These are phyloP conservation scores for Temnothorax ravouxi DNA, from an alignment of 2,888 invertebrate species.

Conservation along the genomic window DNA sequence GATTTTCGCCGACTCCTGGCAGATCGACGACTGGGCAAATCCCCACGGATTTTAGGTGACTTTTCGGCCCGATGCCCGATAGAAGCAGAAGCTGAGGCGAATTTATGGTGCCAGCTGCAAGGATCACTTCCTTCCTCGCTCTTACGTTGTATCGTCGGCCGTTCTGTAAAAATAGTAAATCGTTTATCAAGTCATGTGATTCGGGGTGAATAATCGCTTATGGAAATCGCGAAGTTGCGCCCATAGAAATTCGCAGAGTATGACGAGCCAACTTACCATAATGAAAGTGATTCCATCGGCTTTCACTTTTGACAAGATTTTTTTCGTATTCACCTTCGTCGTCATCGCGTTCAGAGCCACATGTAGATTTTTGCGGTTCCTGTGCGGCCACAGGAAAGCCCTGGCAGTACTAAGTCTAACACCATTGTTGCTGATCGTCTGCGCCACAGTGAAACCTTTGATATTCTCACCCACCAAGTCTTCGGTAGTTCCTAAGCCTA, in stretches of 20 bases:
- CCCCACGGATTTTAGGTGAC: slow-evolving; percentile 88
- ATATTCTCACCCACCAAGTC: slow-evolving; percentile 89
- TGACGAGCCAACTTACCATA: slow-evolving; percentile 63
- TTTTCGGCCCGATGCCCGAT: slow-evolving; percentile 90
- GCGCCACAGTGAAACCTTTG: slow-evolving; percentile 90
- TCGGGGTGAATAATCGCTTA: background rate
- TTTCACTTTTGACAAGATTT: slow-evolving; percentile 83
- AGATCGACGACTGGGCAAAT: slow-evolving; percentile 88
- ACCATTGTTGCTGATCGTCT: slow-evolving; percentile 89
- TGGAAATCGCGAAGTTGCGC: background rate
- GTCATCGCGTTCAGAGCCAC: slow-evolving; percentile 89
- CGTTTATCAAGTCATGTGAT: too few relatives aligned
- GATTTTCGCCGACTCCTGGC: slow-evolving; percentile 90
- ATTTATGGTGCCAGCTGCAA: slow-evolving; percentile 90
- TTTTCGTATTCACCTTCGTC: slow-evolving; percentile 87
- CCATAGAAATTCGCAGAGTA: background rate
- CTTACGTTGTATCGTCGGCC: slow-evolving; percentile 62
- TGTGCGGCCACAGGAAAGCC: slow-evolving; percentile 88
- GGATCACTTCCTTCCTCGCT: slow-evolving; percentile 86
- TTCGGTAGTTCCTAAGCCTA: slow-evolving; percentile 89
- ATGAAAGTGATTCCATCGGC: slow-evolving; percentile 89
- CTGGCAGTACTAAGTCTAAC: slow-evolving; percentile 88
- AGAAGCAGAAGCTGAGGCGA: slow-evolving; percentile 90
- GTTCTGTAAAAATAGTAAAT: slow-evolving; percentile 64
- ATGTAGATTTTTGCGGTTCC: slow-evolving; percentile 88